phyloP scores from a whole-genome alignment of 2,797 vertebrate species.

The Ibycter americanus region DNA sequence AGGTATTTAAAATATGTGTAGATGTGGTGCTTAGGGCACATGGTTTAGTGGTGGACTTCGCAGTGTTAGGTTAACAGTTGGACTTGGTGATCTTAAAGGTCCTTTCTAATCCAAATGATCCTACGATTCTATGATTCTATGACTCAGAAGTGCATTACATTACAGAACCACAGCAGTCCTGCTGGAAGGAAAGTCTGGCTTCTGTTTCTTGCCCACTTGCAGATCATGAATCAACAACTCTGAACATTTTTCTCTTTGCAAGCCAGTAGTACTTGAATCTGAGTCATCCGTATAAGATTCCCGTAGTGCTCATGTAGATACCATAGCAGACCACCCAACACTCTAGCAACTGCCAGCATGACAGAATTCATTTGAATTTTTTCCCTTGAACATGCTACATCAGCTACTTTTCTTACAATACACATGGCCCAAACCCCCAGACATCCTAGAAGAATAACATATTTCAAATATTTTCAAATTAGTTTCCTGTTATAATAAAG shows the following conservation, averaged over 20 bases:
- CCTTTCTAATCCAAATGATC: too few species aligned
- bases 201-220: neutral
- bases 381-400: neutral
- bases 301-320: neutral
- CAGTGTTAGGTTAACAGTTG: too few species aligned
- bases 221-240: neutral
- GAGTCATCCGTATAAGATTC: neutral
- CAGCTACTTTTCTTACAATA: neutral
- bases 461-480: neutral
- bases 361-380: neutral
- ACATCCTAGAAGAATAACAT: neutral
- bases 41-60: too few species aligned
- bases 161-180: neutral
- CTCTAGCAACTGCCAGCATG: neutral
- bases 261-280: neutral
- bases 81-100: too few species aligned
- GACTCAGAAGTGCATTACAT: neutral
- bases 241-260: neutral
- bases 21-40: too few species aligned
- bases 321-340: neutral
- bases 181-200: neutral
- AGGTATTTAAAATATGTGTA: too few species aligned
- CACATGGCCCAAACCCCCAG: neutral
- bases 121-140: too few species aligned
- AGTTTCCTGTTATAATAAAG: neutral